Base-by-base conservation (phyloP, 2,888 invertebrate genomes). In the Dryobotodes eremita region DNA sequence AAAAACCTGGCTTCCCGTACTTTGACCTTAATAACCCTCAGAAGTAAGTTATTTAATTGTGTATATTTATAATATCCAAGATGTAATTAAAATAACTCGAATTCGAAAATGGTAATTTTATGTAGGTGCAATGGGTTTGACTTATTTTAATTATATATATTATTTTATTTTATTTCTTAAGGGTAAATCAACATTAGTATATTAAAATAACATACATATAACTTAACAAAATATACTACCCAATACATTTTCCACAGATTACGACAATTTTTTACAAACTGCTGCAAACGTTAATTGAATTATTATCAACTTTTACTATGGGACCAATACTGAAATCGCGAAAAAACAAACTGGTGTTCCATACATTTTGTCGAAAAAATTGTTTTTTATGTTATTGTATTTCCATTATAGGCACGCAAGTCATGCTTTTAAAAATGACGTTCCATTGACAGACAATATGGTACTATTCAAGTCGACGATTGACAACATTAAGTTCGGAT, bases 1-100 rank as follows among this genome's bases (percentile, higher is more conserved):
- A 98, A 87, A 98, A 98, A 94, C 97, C 97, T 11, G 97, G 94
- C 5, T 92, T 98, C 89, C 98, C 98, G 0, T 98, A 84, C 64
- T 69, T 95, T 92, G 97, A 97, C 71, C 95, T 93, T 10, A 75
- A 75, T 31, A 64, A n/a, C n/a, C n/a, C n/a, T n/a, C n/a, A n/a
- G n/a, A n/a, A 10, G 90, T 97, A 97, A 74, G 82, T 83, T 53
- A 53, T 46, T 50, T 57, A 42, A 42, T 42, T 17, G 10, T 70
- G 55, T 55, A 2, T n/a, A 70, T 17, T 10, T 70, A 36, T 17
- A 31, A 5, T 46, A 31, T 23, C 23, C 7, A 48, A n/a, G 20
- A 13, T 6, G 20, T 17, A 17, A 42, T 23, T 23, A 36, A 46
- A 73, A 42, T 69, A 26, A 26, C 15, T 26, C 6, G 6, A 57